These are phyloP conservation scores for Aramus guarauna DNA, from an alignment of 2,113 vertebrate genomes.

Conservation along the genomic window DNA sequence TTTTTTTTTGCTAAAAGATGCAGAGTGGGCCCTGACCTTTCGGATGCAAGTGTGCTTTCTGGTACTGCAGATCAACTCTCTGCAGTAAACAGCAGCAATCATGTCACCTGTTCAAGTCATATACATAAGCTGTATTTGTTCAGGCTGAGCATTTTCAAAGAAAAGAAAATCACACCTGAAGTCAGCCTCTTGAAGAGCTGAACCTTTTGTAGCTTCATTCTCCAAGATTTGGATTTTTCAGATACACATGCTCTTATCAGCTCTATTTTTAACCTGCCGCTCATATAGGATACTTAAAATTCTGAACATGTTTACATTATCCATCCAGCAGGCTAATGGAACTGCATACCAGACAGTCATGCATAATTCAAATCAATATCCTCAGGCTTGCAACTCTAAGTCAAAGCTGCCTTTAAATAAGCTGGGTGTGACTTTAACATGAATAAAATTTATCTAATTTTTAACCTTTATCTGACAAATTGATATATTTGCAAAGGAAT, in stretches of 20 bases:
- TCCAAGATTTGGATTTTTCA: conserved; percentile 67
- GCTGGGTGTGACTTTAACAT: conserved; percentile 76
- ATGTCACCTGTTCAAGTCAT: background rate
- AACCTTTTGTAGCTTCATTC: conserved; percentile 37
- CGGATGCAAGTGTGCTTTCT: rapidly evolving
- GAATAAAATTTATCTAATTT: conserved; percentile 76
- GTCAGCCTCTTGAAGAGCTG: conserved; percentile 39
- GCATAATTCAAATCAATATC: conserved; percentile 83
- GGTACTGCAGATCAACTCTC: background rate
- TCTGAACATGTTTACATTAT: conserved; percentile 81
- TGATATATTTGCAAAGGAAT: conserved; percentile 62
- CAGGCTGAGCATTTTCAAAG: background rate
- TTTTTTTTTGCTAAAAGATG: background rate
- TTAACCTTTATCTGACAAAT: conserved; percentile 75
- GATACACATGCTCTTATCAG: conserved; percentile 73
- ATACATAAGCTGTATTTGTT: background rate
- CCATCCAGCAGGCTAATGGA: conserved; percentile 80
- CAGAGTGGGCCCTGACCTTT: background rate
- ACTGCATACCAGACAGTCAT: conserved; percentile 81
- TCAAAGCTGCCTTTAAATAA: conserved; percentile 80
- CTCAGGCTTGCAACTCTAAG: conserved; percentile 78
- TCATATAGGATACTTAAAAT: conserved; percentile 79
- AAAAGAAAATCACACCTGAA: conserved; percentile 19
- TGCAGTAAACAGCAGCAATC: background rate
- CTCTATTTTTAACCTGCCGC: conserved; percentile 81